These are phyloP conservation scores for Stegophylla sp. DNA, from an alignment of 2,888 invertebrate genomes.

Conservation along the genomic window DNA sequence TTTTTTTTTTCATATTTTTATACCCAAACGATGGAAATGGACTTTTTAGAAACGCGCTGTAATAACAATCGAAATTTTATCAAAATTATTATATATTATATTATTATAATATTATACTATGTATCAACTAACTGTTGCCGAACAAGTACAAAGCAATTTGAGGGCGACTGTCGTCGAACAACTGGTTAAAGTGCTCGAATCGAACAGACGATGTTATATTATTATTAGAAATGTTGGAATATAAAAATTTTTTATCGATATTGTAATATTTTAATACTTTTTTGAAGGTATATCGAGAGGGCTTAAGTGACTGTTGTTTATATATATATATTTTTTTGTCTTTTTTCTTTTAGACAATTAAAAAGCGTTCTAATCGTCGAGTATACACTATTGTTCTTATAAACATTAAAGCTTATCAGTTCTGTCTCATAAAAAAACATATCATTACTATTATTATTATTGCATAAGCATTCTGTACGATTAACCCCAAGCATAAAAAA, in stretches of 20 bases:
- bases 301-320: constrained; percentile 11
- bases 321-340: neutral
- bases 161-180: neutral
- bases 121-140: constrained; percentile 19
- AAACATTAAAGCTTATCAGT: neutral
- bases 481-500: neutral
- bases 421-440: constrained; percentile 8
- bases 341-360: constrained; percentile 5
- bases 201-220: constrained; percentile 4
- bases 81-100: neutral
- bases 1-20: constrained; percentile 50
- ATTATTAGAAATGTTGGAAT: neutral
- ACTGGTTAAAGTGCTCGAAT: neutral
- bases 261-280: constrained; percentile 36
- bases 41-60: constrained; percentile 26
- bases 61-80: constrained; percentile 42
- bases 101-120: constrained; percentile 9
- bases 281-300: constrained; percentile 15
- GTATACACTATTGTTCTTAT: neutral
- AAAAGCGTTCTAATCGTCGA: neutral
- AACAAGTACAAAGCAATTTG: constrained; percentile 27
- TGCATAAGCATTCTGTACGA: neutral
- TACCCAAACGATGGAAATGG: constrained; percentile 13
- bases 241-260: constrained; percentile 6
- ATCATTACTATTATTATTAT: neutral